These are phyloP conservation scores for Zeugodacus cucurbitae DNA, from an alignment of 1,140 invertebrate genomes.

Conservation along the genomic window DNA sequence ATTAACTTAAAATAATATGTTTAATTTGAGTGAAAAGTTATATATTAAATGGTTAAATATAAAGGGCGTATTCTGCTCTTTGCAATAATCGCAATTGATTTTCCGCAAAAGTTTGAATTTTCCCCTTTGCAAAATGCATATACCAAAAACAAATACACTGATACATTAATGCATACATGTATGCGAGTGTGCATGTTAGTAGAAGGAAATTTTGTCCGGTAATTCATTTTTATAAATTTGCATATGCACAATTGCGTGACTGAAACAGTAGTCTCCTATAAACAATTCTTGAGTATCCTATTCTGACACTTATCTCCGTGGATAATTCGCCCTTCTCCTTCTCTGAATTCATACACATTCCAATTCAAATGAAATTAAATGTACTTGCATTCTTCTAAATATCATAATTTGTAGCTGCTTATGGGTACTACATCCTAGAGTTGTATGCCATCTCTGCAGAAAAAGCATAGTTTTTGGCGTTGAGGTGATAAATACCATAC, in stretches of 20 bases:
- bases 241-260: too few relatives aligned
- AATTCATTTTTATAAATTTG: too few relatives aligned
- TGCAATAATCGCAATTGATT: slow-evolving; percentile 1
- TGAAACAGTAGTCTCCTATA: too few relatives aligned
- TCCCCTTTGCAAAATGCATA: background rate
- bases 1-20: too few relatives aligned
- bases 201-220: too few relatives aligned
- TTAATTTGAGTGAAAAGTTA: too few relatives aligned
- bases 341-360: background rate
- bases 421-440: background rate
- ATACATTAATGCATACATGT: background rate
- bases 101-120: slow-evolving; percentile 29
- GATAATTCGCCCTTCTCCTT: background rate
- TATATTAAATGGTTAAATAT: background rate
- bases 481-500: background rate
- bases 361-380: background rate
- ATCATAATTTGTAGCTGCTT: background rate
- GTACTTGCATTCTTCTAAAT: background rate
- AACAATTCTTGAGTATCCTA: too few relatives aligned
- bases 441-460: background rate
- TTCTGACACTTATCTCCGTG: too few relatives aligned
- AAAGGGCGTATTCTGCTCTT: background rate
- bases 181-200: background rate
- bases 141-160: background rate
- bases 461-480: background rate